These are phyloP conservation scores for Gnatocerus cornutus DNA, from an alignment of 2,888 invertebrate species.

Conservation along the genomic window DNA sequence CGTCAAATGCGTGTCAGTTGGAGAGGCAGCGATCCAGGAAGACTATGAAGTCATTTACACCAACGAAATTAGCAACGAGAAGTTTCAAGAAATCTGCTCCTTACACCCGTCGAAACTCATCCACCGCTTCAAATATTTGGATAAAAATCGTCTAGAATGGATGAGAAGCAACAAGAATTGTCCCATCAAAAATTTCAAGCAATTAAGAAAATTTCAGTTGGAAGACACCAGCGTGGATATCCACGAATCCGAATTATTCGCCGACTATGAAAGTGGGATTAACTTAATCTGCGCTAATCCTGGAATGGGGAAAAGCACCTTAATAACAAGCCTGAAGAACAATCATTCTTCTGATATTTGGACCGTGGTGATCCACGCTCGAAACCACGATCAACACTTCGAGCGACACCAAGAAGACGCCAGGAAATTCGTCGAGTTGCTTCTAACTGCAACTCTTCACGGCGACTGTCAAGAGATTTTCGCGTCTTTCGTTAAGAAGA, in stretches of 20 bases:
- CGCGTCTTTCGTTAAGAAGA: neutral
- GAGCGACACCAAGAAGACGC: too few species aligned
- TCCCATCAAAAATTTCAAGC: neutral
- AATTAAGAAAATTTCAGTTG: neutral
- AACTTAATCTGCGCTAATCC: slow-evolving; percentile 10
- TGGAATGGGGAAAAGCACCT: slow-evolving; percentile 16
- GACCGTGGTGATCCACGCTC: slow-evolving; percentile 7
- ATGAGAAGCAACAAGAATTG: slow-evolving; percentile 1
- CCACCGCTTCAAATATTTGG: slow-evolving; percentile 5
- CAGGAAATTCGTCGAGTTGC: neutral
- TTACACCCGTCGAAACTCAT: neutral
- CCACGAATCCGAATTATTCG: neutral
- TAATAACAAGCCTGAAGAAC: slow-evolving; percentile 9
- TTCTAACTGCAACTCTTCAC: neutral
- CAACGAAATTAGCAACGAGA: neutral
- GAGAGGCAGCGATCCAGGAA: neutral
- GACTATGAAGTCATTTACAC: neutral
- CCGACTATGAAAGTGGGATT: neutral
- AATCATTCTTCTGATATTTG: neutral
- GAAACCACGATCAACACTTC: too few species aligned
- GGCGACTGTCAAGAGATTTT: neutral
- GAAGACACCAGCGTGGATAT: neutral
- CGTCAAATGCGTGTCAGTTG: too few species aligned
- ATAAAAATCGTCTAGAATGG: slow-evolving; percentile 4
- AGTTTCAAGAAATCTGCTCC: neutral